Evolutionary conservation across 64 coral and sea anemone species (phyloP).

Genomic region (Montipora foliosa): DNA sequence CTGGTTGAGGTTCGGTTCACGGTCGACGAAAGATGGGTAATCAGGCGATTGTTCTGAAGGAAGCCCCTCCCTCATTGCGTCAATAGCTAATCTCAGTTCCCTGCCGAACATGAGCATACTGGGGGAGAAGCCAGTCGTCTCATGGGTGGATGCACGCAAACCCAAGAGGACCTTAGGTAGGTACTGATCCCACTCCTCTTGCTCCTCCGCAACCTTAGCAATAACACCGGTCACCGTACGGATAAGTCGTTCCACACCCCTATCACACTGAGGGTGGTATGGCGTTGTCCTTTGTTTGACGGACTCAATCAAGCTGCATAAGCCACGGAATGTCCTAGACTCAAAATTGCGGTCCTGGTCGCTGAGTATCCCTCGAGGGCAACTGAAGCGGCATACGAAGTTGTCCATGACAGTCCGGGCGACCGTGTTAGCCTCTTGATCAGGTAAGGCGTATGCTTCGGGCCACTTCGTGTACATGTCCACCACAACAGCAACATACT

Average conservation of each 20-base stretch:
- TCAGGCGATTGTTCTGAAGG: constrained; percentile 31
- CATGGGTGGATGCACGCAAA: constrained; percentile 18
- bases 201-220: constrained; percentile 27
- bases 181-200: neutral
- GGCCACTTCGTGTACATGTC: constrained; percentile 71
- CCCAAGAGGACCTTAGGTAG: constrained; percentile 18
- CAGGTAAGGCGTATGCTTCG: constrained; percentile 47
- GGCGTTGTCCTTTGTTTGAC: constrained; percentile 49
- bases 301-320: constrained; percentile 40
- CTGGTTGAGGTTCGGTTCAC: too few relatives aligned
- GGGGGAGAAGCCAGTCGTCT: constrained; percentile 10
- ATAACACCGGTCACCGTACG: constrained; percentile 19
- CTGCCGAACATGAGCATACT: constrained; percentile 36
- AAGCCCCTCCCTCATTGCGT: constrained; percentile 35
- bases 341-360: constrained; percentile 59
- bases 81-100: constrained; percentile 24
- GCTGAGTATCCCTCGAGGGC: neutral
- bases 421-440: constrained; percentile 21
- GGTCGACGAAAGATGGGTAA: constrained; percentile 25
- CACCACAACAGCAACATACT: constrained; percentile 61
- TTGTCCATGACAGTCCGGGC: neutral
- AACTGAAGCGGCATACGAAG: constrained; percentile 20
- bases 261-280: constrained; percentile 56
- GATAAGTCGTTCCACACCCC: constrained; percentile 18
- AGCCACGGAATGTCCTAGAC: constrained; percentile 26